Conservation (phyloP, 35 echinoderm and acorn worm species). For the Amphiura filiformis region DNA sequence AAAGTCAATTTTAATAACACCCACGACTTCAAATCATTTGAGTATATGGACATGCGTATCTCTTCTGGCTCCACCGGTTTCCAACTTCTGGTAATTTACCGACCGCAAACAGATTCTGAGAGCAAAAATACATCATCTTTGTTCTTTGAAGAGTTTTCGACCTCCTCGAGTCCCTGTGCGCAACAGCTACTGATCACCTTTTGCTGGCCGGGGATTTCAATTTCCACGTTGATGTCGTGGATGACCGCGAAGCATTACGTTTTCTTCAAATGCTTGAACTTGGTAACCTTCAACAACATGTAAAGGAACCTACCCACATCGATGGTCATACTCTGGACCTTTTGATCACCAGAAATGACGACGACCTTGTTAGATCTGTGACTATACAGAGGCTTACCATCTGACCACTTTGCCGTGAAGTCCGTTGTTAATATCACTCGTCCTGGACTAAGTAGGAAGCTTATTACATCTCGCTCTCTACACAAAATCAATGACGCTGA, state of each 20-base stretch:
- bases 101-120: background rate
- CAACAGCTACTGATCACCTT: background rate
- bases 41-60: background rate
- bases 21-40: background rate
- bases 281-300: constrained; percentile 36
- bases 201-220: constrained; percentile 23
- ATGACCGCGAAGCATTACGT: background rate
- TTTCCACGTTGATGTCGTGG: constrained; percentile 18
- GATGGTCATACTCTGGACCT: constrained; percentile 57
- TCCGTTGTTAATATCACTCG: background rate
- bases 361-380: background rate
- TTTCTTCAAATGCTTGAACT: constrained; percentile 23
- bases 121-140: background rate
- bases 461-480: background rate
- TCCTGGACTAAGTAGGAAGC: background rate
- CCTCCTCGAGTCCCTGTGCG: background rate
- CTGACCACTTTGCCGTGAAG: constrained; percentile 38
- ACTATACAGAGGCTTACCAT: constrained; percentile 14
- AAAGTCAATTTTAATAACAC: background rate
- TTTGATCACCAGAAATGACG: constrained; percentile 4
- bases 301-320: constrained; percentile 35
- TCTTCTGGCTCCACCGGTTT: background rate
- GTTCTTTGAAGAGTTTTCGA: background rate
- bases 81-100: background rate
- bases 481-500: background rate